Base-by-base conservation (phyloP, 2,888 invertebrate species). In the Ichneumon xanthorius region DNA sequence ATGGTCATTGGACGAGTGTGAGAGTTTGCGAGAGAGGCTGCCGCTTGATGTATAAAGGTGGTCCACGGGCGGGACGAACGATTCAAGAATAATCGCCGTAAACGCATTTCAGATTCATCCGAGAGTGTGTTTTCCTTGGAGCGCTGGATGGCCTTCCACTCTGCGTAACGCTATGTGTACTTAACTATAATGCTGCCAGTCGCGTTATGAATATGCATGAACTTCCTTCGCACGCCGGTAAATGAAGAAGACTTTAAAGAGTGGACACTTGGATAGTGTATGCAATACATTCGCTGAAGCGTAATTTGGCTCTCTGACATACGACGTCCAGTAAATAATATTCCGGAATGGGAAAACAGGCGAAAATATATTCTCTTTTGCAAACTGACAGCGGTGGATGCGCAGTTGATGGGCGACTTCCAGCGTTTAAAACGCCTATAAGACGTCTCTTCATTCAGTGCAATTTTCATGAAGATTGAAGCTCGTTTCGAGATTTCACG, bases 301-400 rank as follows among this genome's bases (percentile, higher is more conserved):
- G 72, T 71, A 67, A 82, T 86, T 84, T 82, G 79, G 79, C 82
- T 80, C 86, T 82, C 75, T 72, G 81, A 82, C 82, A 76, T 79
- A 71, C 63, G 72, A 73, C 61, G 82, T 75, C 58, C 65, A 65
- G 61, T 82, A 86, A 84, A 76, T 81, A 84, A 83, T 16, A 4
- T 48, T 53, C 71, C 45, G 37, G 65, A 40, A 55, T 7, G 26
- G 19, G 3, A 30, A 70, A 50, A 55, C 55, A 19, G 9, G 19
- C 22, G 26, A 14, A 58, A 26, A 58, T 22, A 6, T 22, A 48
- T 61, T 26, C 11, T 61, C 61, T 37, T 6, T 67, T 2, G 11
- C 58, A 9, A 22, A 58, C 1, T 3, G 19, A 22, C 19, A 5
- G n/a, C 19, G 19, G 7, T 7, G 6, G 7, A 37, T 37, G 37